Base-by-base conservation (phyloP, 2,888 invertebrate genomes). In the Luperina nickerlii region DNA sequence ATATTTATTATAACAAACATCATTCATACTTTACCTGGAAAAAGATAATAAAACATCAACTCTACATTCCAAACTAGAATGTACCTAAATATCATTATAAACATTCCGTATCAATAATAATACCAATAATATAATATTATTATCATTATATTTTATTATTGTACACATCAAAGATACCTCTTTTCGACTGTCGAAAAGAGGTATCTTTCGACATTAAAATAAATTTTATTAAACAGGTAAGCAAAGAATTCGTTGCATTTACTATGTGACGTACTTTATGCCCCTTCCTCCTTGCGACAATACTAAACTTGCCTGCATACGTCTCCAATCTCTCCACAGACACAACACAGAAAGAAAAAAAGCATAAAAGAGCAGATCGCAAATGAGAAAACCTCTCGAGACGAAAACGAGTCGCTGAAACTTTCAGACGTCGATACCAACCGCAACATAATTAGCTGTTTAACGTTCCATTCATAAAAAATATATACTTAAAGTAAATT, bases 381-480 rank as follows among this genome's bases (percentile, higher is more conserved):
- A 74, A 86, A 87, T 74, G 85, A 87, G 65, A 81, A 77, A 85
- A 63, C 65, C 81, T 76, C 70, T 87, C 57, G 85, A 85, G 85
- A 85, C 74, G 76, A 66, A 76, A 76, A 38, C 74, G 74, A 80
- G 51, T 42, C 63, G 60, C 76, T 66, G 69, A 66, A 77, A 84
- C 24, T 87, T 72, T 69, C 80, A 77, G 48, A 76, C 84, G 68
- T 80, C 68, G 51, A 85, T 77, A 76, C 65, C 69, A 57, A 66
- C 69, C 27, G 13, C 62, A 24, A 75, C 66, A 62, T 85, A 87
- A 82, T 85, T 85, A 86, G 38, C 73, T 48, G 51, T 74, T 66
- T 63, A 51, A 78, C 18, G 77, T 82, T 81, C 2, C n/a, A 27
- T 77, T 76, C 51, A 48, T 9, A 70, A 81, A 78, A 81, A 76